Evolutionary conservation across 2,888 invertebrate species (phyloP).

Genomic region (Subacronicta megacephala): DNA sequence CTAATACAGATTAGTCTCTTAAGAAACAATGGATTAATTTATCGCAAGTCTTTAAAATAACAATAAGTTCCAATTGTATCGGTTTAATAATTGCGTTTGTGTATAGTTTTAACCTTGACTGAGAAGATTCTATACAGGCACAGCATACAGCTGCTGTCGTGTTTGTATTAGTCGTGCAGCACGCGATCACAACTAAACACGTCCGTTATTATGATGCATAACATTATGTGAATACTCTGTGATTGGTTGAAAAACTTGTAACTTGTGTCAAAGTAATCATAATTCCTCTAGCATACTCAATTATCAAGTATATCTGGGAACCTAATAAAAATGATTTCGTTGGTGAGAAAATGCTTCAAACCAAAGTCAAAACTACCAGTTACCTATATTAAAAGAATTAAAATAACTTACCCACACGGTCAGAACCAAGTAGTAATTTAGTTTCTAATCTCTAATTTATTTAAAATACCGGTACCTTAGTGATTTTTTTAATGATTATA

Average conservation of each 20-base stretch:
- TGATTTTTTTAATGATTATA: too few species aligned
- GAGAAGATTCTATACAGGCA: too few species aligned
- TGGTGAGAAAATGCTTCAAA: not conserved
- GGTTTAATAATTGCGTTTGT: conserved; percentile 41
- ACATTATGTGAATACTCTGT: conserved; percentile 10
- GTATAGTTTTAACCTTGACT: conserved; percentile 56
- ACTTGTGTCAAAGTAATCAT: conserved; percentile 30
- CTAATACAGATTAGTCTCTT: conserved; percentile 29
- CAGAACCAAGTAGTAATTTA: not conserved
- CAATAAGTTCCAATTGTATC: conserved; percentile 49
- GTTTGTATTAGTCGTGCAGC: conserved; percentile 45
- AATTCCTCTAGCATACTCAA: too few species aligned
- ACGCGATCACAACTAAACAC: conserved; percentile 57
- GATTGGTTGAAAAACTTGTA: conserved; percentile 17
- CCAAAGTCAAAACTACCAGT: too few species aligned
- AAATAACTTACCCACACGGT: not conserved
- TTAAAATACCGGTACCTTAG: too few species aligned
- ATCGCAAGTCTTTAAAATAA: conserved; percentile 37
- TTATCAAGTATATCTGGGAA: not conserved
- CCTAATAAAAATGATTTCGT: not conserved
- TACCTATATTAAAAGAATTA: not conserved
- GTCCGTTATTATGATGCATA: conserved; percentile 18
- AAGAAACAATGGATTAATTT: conserved; percentile 50
- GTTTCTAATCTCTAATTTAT: too few species aligned
- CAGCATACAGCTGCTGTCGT: conserved; percentile 41